phyloP scores from a whole-genome alignment of 1,140 invertebrate species.

The Drosophila athabasca region DNA sequence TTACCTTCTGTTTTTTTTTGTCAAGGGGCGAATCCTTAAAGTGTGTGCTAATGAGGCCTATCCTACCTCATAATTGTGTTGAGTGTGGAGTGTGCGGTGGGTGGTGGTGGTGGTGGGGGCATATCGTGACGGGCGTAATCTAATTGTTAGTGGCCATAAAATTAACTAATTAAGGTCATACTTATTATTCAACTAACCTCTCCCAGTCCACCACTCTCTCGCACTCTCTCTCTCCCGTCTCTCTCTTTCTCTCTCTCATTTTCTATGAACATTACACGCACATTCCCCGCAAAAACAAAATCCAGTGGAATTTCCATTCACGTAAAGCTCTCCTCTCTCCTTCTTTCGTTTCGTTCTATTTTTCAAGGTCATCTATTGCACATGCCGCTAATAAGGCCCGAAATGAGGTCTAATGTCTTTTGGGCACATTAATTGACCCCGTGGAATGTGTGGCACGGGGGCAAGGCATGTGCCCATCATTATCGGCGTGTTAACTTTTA shows the following conservation, averaged over 20 bases:
- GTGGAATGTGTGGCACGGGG: constrained; percentile 25
- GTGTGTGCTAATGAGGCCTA: constrained; percentile 54
- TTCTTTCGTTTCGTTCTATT: too few relatives aligned
- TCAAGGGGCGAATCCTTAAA: constrained; percentile 14
- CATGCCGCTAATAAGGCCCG: constrained; percentile 5
- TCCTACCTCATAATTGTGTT: constrained; percentile 33
- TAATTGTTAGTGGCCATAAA: constrained; percentile 79
- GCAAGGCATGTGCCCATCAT: constrained; percentile 44
- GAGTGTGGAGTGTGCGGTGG: constrained; percentile 1
- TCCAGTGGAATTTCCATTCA: not conserved
- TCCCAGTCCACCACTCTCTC: not conserved
- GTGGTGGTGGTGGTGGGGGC: not conserved
- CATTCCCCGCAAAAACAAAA: constrained; percentile 1
- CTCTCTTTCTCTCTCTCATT: constrained; percentile 3
- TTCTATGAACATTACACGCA: constrained; percentile 53
- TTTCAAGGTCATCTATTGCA: constrained; percentile 42
- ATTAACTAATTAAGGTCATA: constrained; percentile 81
- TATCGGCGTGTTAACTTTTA: constrained; percentile 72
- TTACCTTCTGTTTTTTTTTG: constrained; percentile 7
- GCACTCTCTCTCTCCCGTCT: constrained; percentile 9
- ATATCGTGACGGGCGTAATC: constrained; percentile 72
- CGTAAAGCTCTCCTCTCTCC: not conserved
- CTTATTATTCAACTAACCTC: constrained; percentile 71
- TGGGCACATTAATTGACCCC: constrained; percentile 47
- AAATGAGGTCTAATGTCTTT: not conserved